Conservation (phyloP, 1,140 invertebrate species). For the Zaprionus lachaisei region DNA sequence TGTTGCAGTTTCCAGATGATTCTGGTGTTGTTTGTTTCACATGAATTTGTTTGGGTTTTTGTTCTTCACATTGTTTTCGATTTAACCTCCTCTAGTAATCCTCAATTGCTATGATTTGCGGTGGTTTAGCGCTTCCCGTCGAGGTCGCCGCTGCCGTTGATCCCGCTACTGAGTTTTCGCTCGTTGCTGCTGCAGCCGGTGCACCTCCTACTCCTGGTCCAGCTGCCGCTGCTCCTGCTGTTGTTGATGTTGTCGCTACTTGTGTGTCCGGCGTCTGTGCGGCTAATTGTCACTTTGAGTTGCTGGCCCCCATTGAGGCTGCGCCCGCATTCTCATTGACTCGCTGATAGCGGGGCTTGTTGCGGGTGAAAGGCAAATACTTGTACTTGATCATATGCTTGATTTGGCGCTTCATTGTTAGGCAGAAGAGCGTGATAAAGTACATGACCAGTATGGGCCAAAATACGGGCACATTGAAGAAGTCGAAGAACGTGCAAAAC, state of each 20-base stretch:
- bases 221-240: constrained; percentile 36
- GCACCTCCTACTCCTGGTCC: constrained; percentile 33
- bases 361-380: constrained; percentile 99
- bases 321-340: constrained; percentile 84
- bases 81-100: constrained; percentile 71
- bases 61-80: constrained; percentile 46
- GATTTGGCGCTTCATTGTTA: constrained; percentile 99
- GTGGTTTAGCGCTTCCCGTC: constrained; percentile 65
- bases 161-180: constrained; percentile 56
- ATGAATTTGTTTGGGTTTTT: constrained; percentile 43
- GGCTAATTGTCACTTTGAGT: constrained; percentile 85
- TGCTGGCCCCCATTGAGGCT: constrained; percentile 45
- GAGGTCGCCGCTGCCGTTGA: constrained; percentile 43
- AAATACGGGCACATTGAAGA: constrained; percentile 99
- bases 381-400: constrained; percentile 99
- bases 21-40: constrained; percentile 19
- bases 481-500: constrained; percentile 98
- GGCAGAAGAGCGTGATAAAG: constrained; percentile 98
- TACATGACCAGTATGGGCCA: constrained; percentile 99
- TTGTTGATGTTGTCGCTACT: constrained; percentile 49
- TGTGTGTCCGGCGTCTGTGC: constrained; percentile 82
- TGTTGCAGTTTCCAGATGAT: constrained; percentile 1
- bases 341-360: constrained; percentile 96
- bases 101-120: constrained; percentile 83
- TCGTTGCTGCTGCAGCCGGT: constrained; percentile 50